phyloP scores from a whole-genome alignment of 2,797 vertebrate genomes.

The Spondyliosoma cantharus region DNA sequence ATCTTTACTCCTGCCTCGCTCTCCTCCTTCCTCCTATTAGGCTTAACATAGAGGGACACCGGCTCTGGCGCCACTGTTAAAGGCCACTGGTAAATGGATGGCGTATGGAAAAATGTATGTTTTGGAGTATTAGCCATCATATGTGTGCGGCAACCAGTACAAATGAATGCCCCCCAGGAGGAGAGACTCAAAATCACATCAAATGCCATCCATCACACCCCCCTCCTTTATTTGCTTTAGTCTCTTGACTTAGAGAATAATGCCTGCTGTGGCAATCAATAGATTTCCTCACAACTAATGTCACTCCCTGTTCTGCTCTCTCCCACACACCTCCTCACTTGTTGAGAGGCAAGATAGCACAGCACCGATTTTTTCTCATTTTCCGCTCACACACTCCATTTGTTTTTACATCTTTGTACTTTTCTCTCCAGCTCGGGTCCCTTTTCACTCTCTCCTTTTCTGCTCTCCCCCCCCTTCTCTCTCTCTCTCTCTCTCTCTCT shows the following conservation, averaged over 20 bases:
- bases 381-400: slow-evolving; percentile 63
- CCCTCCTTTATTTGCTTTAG: slow-evolving; percentile 48
- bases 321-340: slow-evolving; percentile 73
- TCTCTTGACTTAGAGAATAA: slow-evolving; percentile 71
- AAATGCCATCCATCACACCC: slow-evolving; percentile 60
- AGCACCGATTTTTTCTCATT: slow-evolving; percentile 55
- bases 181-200: slow-evolving; percentile 45
- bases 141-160: slow-evolving; percentile 29
- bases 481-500: not conserved
- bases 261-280: slow-evolving; percentile 73
- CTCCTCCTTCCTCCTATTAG: slow-evolving; percentile 24
- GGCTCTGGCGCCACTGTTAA: slow-evolving; percentile 14
- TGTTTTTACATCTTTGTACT: slow-evolving; percentile 68
- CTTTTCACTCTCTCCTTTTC: slow-evolving; percentile 29
- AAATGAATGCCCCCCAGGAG: slow-evolving; percentile 35
- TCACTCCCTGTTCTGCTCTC: slow-evolving; percentile 64
- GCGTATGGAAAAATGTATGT: not conserved
- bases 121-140: slow-evolving; percentile 24
- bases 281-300: slow-evolving; percentile 71
- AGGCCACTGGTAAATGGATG: slow-evolving; percentile 36
- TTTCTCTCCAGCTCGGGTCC: slow-evolving; percentile 52
- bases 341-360: slow-evolving; percentile 58
- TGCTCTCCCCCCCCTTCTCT: slow-evolving; percentile 1
- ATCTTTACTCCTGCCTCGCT: slow-evolving; percentile 20
- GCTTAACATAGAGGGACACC: slow-evolving; percentile 30